A percentile compares a stretch with the other conserved stretches of the same genome.
Evolutionary conservation across 1,140 invertebrate species (phyloP).

Genomic region (Aporrectodea caliginosa): DNA sequence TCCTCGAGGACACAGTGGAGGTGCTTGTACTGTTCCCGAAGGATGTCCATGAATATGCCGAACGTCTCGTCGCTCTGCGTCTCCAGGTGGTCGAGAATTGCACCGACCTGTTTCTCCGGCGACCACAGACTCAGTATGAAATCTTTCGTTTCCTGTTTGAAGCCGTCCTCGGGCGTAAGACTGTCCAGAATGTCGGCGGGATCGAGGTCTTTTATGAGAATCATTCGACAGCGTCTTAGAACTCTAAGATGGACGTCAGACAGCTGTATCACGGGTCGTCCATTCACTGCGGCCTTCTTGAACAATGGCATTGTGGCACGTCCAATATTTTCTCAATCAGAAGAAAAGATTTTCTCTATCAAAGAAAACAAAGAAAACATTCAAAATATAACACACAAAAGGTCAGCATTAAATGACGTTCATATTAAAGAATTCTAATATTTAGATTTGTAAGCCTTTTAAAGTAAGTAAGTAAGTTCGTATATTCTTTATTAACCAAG

Average conservation of each 20-base stretch:
- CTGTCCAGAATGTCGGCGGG: constrained; percentile 10
- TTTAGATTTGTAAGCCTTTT: no score
- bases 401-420: no score
- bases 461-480: no score
- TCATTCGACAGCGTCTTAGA: constrained; percentile 20
- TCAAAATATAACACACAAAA: no score
- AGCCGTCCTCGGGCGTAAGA: constrained; percentile 19
- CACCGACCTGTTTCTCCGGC: constrained; percentile 22
- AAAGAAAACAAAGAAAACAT: no score
- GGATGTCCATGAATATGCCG: constrained; percentile 23
- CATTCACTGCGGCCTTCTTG: constrained; percentile 15
- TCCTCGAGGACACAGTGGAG: constrained; percentile 24
- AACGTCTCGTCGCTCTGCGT: constrained; percentile 22
- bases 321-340: no score
- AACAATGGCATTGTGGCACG: constrained; percentile 24
- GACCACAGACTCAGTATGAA: constrained; percentile 12
- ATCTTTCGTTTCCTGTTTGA: constrained; percentile 21
- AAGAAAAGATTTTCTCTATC: no score
- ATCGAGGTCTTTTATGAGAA: constrained; percentile 27
- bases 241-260: not conserved
- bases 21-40: constrained; percentile 27
- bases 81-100: constrained; percentile 29
- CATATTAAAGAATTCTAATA: no score
- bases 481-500: no score
- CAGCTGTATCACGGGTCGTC: not conserved